phyloP scores from a whole-genome alignment of 2,888 invertebrate species.

The Heliconius erato region DNA sequence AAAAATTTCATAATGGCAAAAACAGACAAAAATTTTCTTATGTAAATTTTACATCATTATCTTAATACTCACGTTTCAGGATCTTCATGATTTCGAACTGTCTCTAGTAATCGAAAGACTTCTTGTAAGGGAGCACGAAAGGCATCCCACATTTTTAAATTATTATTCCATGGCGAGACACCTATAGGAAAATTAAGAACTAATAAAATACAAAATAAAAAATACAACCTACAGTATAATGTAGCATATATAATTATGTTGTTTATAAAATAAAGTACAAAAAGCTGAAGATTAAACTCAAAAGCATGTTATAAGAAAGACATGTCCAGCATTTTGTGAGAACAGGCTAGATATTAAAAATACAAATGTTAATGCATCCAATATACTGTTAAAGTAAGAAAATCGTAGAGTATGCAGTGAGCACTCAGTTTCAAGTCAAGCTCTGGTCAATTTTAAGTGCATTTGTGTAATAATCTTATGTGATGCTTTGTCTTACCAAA shows the following conservation, averaged over 20 bases:
- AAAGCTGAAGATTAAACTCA: not conserved
- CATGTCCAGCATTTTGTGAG: not conserved
- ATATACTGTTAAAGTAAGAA: not conserved
- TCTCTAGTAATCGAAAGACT: slow-evolving; percentile 94
- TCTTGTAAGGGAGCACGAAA: slow-evolving; percentile 96
- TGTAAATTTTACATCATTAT: not conserved
- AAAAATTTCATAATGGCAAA: not conserved
- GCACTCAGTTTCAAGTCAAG: not conserved
- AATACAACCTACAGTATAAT: not conserved
- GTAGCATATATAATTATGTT: not conserved
- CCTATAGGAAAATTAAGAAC: slow-evolving; percentile 73
- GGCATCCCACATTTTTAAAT: slow-evolving; percentile 94
- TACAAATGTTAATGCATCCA: not conserved
- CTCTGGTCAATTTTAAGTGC: not conserved
- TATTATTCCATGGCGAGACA: slow-evolving; percentile 94
- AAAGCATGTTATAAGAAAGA: not conserved
- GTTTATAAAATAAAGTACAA: not conserved
- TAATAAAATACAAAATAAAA: not conserved
- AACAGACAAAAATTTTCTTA: not conserved
- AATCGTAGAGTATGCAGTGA: not conserved
- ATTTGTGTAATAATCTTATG: not conserved
- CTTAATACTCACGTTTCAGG: slow-evolving; percentile 87
- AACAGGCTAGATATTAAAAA: not conserved
- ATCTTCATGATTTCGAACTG: slow-evolving; percentile 93
- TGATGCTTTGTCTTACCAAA: not conserved